phyloP scores from a whole-genome alignment of 2,888 invertebrate genomes.

The Argyresthia albistria region DNA sequence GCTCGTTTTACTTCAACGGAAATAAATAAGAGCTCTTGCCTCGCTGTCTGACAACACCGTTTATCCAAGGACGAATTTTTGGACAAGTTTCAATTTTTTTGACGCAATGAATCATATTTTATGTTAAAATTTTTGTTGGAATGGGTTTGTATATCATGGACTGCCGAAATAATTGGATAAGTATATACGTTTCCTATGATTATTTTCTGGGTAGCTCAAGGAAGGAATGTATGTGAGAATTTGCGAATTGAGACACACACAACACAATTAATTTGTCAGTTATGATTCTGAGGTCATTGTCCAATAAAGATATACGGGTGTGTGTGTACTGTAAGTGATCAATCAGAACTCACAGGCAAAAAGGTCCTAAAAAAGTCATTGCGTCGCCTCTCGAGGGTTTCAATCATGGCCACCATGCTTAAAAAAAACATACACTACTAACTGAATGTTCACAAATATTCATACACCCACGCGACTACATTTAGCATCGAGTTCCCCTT shows the following conservation, averaged over 20 bases:
- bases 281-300: too few species aligned
- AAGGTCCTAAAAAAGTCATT: constrained; percentile 57
- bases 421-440: constrained; percentile 11
- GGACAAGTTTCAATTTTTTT: constrained; percentile 42
- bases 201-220: too few species aligned
- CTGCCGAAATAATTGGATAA: neutral
- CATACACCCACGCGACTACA: constrained; percentile 29
- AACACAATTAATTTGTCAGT: too few species aligned
- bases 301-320: neutral
- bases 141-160: neutral
- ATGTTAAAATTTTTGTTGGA: constrained; percentile 10
- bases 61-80: constrained; percentile 40
- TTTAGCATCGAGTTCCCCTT: constrained; percentile 28
- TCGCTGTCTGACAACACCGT: constrained; percentile 38
- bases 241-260: too few species aligned
- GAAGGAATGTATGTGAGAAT: too few species aligned
- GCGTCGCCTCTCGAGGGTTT: constrained; percentile 39
- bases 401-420: constrained; percentile 46
- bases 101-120: constrained; percentile 23
- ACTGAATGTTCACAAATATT: constrained; percentile 31
- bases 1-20: neutral
- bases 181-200: too few species aligned
- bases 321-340: neutral
- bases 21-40: constrained; percentile 21
- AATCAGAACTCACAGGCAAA: constrained; percentile 49